A percentile compares a stretch with the other conserved stretches of the same genome.
These are phyloP conservation scores for Nemopilema nomurai DNA, from an alignment of 30 jellyfish, hydroid and myxozoan species.

Conservation along the genomic window DNA sequence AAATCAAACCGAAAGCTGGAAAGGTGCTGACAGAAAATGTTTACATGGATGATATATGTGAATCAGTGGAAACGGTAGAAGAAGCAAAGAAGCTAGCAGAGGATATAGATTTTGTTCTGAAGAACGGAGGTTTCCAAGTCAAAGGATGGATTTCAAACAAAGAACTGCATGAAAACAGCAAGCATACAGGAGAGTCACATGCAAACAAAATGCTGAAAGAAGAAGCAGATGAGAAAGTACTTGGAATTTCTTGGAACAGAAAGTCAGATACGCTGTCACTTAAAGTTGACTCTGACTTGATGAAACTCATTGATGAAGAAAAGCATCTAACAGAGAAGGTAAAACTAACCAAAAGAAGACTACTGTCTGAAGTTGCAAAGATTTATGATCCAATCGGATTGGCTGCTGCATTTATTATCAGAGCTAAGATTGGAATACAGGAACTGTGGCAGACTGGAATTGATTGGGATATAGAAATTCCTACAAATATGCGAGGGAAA, in stretches of 20 bases:
- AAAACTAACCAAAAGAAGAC: slow-evolving; percentile 57
- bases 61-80: slow-evolving; percentile 51
- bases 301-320: slow-evolving; percentile 64
- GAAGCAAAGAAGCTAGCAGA: slow-evolving; percentile 58
- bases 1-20: slow-evolving; percentile 51
- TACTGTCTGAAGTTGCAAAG: slow-evolving; percentile 62
- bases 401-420: slow-evolving; percentile 68
- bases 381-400: slow-evolving; percentile 65
- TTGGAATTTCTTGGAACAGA: slow-evolving; percentile 58
- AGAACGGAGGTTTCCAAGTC: slow-evolving; percentile 66
- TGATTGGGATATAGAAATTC: slow-evolving; percentile 45
- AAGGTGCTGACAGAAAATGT: slow-evolving; percentile 50
- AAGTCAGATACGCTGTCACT: slow-evolving; percentile 64
- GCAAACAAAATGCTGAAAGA: slow-evolving; percentile 17
- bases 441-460: slow-evolving; percentile 60
- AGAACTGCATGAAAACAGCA: slow-evolving; percentile 23
- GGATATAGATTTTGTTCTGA: slow-evolving; percentile 39
- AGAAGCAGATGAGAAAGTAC: slow-evolving; percentile 59
- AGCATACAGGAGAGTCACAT: slow-evolving; percentile 35
- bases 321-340: slow-evolving; percentile 38
- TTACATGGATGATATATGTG: slow-evolving; percentile 78
- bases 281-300: slow-evolving; percentile 54
- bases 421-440: slow-evolving; percentile 60
- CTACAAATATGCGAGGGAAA: slow-evolving; percentile 16
- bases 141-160: slow-evolving; percentile 67